Evolutionary conservation across 2,797 vertebrate genomes (phyloP).

Genomic region (Sparus aurata): DNA sequence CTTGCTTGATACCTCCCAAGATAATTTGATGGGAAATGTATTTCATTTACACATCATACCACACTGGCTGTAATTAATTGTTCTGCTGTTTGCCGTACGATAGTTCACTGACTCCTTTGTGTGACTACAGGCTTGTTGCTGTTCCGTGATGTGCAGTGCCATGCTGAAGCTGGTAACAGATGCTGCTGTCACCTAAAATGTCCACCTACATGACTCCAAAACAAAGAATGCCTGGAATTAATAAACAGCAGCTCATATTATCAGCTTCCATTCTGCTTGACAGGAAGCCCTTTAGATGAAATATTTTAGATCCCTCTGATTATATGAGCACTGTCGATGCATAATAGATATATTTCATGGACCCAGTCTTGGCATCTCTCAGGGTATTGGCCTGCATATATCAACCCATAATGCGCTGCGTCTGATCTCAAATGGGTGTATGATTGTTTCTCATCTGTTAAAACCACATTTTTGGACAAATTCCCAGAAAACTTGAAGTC

Average conservation of each 20-base stretch:
- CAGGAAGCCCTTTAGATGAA: slow-evolving; percentile 9
- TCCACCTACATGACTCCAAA: slow-evolving; percentile 64
- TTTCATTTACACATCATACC: slow-evolving; percentile 86
- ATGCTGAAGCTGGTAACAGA: slow-evolving; percentile 66
- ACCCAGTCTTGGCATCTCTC: neutral
- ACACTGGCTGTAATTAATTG: slow-evolving; percentile 87
- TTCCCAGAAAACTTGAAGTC: neutral
- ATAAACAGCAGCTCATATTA: slow-evolving; percentile 32
- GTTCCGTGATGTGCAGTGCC: slow-evolving; percentile 64
- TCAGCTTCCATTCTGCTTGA: slow-evolving; percentile 11
- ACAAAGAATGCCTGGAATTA: slow-evolving; percentile 59
- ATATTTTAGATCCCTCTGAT: neutral
- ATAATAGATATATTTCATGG: neutral
- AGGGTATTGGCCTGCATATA: neutral
- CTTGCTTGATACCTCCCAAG: slow-evolving; percentile 80
- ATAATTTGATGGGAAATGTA: slow-evolving; percentile 85
- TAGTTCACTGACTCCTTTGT: slow-evolving; percentile 86
- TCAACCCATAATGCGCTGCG: neutral
- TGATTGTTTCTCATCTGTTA: slow-evolving; percentile 3
- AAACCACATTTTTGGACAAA: neutral
- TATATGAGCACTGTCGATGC: neutral
- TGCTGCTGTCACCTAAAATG: slow-evolving; percentile 70
- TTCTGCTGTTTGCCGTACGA: slow-evolving; percentile 77
- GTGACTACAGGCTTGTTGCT: slow-evolving; percentile 64
- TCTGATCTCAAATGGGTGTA: neutral